Base-by-base conservation (phyloP, 2,797 vertebrate species). In the Rhinoraja longicauda region DNA sequence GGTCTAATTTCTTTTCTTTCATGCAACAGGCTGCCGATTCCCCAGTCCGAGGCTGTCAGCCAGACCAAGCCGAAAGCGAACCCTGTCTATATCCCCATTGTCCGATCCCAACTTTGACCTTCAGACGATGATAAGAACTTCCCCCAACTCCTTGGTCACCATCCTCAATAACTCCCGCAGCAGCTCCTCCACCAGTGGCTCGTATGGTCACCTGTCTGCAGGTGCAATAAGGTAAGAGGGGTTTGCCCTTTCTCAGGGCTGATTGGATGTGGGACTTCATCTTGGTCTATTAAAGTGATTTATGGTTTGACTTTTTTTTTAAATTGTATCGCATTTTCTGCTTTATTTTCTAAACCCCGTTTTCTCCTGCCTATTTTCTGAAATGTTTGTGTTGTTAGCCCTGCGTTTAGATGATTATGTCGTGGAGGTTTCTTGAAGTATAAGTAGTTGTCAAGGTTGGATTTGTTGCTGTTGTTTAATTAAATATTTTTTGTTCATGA, bases 81-180 rank as follows among this genome's bases (percentile, higher is more conserved):
- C 98, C 0, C 95, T 99, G 95, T 98, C 99, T 95, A 98, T 98
- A 95, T 99, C 99, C 0, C 98, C 98, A 0, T 96, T 98, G 70
- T 99, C 98, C 0, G 98, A 99, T 94, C 98, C 98, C 96, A 98
- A 98, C 96, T 99, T 99, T 93, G 99, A 99, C 97, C 97, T 99
- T 95, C 98, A 99, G 97, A 98, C 98, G 94, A 98, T 99, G 98
- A 99, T 99, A 95, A 97, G 98, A 94, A 99, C 97, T 79, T 99
- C 99, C 36, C 98, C 98, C 94, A 99, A 98, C 95, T 99, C 99
- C 77, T 96, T 99, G 94, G 98, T 99, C 95, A 99, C 98, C 78
- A 98, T 99, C 95, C 98, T 99, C 94, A 99, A 99, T 96, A 99
- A 98, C 96, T 99, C 99, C 17, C 97, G 98, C 94, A 99, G 98